Evolutionary conservation across 2,888 invertebrate genomes (phyloP), one percentile per base, ranked within the genome.

Genomic region (Drosophila birchii): DNA sequence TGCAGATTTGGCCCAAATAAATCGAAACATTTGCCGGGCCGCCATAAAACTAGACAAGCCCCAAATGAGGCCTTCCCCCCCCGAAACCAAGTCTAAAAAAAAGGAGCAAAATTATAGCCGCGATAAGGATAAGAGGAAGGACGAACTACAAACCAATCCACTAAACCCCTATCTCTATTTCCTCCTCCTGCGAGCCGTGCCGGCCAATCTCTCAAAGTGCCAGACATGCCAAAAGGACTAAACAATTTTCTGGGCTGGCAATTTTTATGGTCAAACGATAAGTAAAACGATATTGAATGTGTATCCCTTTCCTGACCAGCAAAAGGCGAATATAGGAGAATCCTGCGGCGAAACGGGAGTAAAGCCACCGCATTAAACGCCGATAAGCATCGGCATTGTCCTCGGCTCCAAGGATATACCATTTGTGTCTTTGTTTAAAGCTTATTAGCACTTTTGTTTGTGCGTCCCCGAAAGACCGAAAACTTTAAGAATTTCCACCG

Each of bases 181-280:
- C 54, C 43, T 51, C 54, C 76, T 63, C 49, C 78, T 70, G 16
- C 51, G 16, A 20, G 47, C 47, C 45, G 23, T 8, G 43, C 20
- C 71, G 79, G 80, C 80, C 89, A 89, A 89, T 89, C 89, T 90
- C 86, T 89, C 89, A 89, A 86, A 86, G 89, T 86, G 89, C 85
- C 90, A 81, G 78, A 81, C 86, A 88, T 81, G 90, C 90, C 87
- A 89, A 90, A 63, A 88, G 88, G 86, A 88, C 89, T 90, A 90
- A 90, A 90, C 91, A 90, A 90, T 90, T 90, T 90, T 88, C 91
- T 85, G 88, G 89, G 85, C 88, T 90, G 79, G 84, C 88, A 90
- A 81, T 88, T 90, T 90, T 90, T 89, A 90, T 90, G 83, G 90
- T 86, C 90, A 80, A 88, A 78, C 90, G 88, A 89, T 89, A 89